Conservation (phyloP, 1,140 invertebrate species). For the Formica exsecta region DNA sequence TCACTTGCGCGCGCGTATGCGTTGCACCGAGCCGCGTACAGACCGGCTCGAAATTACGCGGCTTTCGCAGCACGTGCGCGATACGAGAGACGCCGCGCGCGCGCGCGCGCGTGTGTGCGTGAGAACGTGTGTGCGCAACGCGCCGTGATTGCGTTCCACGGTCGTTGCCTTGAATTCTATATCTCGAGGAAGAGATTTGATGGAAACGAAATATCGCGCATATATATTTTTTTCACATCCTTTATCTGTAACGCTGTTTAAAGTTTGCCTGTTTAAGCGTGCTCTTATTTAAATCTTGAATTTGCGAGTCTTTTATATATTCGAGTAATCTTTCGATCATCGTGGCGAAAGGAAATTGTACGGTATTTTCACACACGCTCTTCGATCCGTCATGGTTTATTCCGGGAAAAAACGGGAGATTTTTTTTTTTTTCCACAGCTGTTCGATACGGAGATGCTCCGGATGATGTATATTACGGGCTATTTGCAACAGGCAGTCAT, state of each 20-base stretch:
- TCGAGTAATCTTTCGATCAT: background rate
- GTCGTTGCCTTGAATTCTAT: conserved; percentile 8
- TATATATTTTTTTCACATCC: background rate
- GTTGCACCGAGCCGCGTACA: conserved; percentile 53
- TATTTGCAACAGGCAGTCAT: conserved; percentile 61
- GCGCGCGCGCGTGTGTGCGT: background rate
- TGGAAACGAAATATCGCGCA: background rate
- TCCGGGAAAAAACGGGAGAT: background rate
- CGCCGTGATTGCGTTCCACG: conserved; percentile 61
- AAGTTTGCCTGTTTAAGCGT: background rate
- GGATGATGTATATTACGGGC: background rate
- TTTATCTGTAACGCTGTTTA: background rate
- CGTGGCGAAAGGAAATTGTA: background rate
- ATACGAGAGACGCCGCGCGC: conserved; percentile 36
- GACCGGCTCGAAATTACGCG: conserved; percentile 54
- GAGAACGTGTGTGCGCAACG: background rate
- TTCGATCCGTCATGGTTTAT: background rate
- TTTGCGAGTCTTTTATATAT: background rate
- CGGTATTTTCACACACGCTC: background rate
- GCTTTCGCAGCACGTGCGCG: conserved; percentile 46
- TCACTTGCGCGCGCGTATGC: conserved; percentile 47
- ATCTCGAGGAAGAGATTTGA: conserved; percentile 17
- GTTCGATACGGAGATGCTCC: too few relatives aligned
- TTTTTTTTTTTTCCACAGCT: conserved; percentile 27
- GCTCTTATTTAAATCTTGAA: background rate